These are phyloP conservation scores for Helogale parvula DNA, from an alignment of 2,113 vertebrate genomes.

Conservation along the genomic window DNA sequence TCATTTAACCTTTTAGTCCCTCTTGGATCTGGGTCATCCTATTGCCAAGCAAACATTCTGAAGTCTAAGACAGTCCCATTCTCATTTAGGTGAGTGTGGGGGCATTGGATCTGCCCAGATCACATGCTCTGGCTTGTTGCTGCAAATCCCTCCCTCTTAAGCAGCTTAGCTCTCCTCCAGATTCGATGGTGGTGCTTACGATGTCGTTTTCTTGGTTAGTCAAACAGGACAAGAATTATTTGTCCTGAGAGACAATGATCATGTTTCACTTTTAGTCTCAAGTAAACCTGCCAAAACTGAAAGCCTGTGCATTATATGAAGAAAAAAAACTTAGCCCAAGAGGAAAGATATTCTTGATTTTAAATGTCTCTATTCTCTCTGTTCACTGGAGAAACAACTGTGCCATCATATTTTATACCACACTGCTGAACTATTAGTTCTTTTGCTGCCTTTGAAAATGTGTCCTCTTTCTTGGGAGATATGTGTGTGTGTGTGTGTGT, in stretches of 20 bases:
- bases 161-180: background rate
- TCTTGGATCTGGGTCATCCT: background rate
- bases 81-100: background rate
- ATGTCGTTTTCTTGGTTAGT: constrained; percentile 59
- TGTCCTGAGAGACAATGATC: constrained; percentile 64
- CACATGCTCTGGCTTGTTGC: background rate
- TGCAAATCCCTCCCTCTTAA: background rate
- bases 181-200: background rate
- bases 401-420: background rate
- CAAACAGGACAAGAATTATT: constrained; percentile 50
- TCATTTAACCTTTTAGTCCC: background rate
- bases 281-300: constrained; percentile 52
- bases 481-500: background rate
- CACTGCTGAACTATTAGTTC: background rate
- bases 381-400: background rate
- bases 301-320: constrained; percentile 35
- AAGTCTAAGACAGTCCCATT: background rate
- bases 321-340: constrained; percentile 52
- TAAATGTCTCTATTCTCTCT: constrained; percentile 54
- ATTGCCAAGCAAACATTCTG: background rate
- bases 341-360: constrained; percentile 59
- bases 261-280: constrained; percentile 54
- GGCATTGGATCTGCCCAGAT: background rate
- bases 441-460: constrained; percentile 18
- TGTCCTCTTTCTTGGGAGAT: constrained; percentile 12